These are phyloP conservation scores for Phenganax subtilis DNA, from an alignment of 92 coral and sea anemone genomes.

Conservation along the genomic window DNA sequence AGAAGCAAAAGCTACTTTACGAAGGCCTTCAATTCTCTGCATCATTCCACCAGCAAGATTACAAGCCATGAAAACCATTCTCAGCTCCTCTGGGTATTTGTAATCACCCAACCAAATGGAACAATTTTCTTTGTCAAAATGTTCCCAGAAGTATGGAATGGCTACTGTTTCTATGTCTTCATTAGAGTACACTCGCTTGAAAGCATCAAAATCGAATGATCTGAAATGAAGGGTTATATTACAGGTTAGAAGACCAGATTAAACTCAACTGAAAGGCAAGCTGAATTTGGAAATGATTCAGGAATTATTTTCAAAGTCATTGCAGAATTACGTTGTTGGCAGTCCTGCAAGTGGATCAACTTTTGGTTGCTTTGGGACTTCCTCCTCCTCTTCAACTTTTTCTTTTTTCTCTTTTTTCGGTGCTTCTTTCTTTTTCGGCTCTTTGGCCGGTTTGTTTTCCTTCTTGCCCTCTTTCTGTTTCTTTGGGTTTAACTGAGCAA, in stretches of 20 bases:
- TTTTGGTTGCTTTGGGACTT: constrained; percentile 54
- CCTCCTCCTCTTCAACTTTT: constrained; percentile 51
- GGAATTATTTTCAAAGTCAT: background rate
- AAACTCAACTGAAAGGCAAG: background rate
- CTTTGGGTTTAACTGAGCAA: constrained; percentile 78
- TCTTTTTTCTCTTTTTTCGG: constrained; percentile 48
- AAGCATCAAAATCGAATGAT: constrained; percentile 75
- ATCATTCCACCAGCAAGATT: constrained; percentile 86
- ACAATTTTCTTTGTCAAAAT: constrained; percentile 81
- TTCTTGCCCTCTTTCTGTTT: constrained; percentile 65
- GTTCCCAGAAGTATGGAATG: constrained; percentile 84
- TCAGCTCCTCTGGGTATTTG: constrained; percentile 57
- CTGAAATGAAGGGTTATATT: constrained; percentile 38
- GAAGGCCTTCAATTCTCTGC: constrained; percentile 71
- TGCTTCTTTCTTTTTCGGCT: constrained; percentile 65
- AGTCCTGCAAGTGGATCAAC: constrained; percentile 50
- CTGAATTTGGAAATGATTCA: background rate
- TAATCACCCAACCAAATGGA: constrained; percentile 87
- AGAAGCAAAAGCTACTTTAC: constrained; percentile 74
- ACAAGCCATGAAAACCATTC: constrained; percentile 66
- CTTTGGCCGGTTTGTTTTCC: constrained; percentile 51
- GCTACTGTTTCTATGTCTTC: constrained; percentile 65
- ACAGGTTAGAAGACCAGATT: no score
- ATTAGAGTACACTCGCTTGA: constrained; percentile 71
- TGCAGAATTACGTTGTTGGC: constrained; percentile 42